Conservation (phyloP, 2,113 vertebrate species). For the Salvelinus namaycush region DNA sequence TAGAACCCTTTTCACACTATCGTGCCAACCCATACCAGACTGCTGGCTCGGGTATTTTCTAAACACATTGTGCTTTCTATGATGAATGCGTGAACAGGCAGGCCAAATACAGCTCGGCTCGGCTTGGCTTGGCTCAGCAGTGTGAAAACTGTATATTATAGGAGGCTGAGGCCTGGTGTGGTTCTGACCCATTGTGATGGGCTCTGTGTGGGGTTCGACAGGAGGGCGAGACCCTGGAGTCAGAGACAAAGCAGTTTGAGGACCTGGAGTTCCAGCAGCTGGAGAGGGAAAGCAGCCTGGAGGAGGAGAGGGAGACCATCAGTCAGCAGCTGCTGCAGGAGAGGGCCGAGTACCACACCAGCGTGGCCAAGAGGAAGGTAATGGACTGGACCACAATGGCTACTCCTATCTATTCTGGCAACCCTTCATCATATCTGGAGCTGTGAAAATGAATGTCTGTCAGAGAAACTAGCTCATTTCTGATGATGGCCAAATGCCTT, state of each 20-base stretch:
- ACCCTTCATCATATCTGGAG: no score
- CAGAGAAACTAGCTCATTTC: no score
- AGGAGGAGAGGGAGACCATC: constrained; percentile 87
- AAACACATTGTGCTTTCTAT: no score
- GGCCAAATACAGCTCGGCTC: no score
- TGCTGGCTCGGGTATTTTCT: no score
- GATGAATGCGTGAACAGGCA: no score
- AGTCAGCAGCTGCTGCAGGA: constrained; percentile 88
- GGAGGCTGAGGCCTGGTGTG: neutral
- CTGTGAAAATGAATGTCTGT: no score
- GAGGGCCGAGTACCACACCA: constrained; percentile 79
- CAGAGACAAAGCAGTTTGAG: constrained; percentile 88
- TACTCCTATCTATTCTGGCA: no score
- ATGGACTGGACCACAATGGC: no score
- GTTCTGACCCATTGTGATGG: constrained; percentile 17
- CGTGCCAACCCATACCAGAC: no score
- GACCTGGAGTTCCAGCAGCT: constrained; percentile 98
- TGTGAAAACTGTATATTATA: neutral
- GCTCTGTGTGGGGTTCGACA: constrained; percentile 45
- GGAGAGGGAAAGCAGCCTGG: constrained; percentile 89
- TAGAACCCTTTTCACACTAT: no score
- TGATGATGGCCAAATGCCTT: no score
- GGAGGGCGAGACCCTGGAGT: constrained; percentile 89
- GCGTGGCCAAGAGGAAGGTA: constrained; percentile 86
- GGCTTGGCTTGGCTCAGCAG: neutral